phyloP scores from a whole-genome alignment of 1,140 invertebrate species.

The Mylabris phalerata region DNA sequence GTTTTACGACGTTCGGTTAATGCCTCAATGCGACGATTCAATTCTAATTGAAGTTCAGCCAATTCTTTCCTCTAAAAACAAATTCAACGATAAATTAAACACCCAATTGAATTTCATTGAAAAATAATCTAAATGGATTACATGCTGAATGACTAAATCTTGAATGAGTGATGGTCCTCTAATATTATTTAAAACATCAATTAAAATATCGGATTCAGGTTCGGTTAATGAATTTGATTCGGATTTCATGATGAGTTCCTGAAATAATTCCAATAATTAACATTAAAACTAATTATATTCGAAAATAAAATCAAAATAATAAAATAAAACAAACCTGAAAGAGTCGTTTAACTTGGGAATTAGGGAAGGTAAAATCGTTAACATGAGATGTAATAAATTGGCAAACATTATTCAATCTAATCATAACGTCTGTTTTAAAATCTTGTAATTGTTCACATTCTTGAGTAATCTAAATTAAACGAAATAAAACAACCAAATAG shows the following conservation, averaged over 20 bases:
- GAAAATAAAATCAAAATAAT: conserved; percentile 20
- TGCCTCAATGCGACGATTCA: conserved; percentile 52
- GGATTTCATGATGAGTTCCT: conserved; percentile 35
- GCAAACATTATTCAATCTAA: conserved; percentile 47
- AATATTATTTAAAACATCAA: conserved; percentile 36
- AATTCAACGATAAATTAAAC: neutral
- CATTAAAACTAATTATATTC: neutral
- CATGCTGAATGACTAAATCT: conserved; percentile 56
- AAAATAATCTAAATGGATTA: conserved; percentile 39
- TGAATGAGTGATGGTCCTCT: conserved; percentile 52
- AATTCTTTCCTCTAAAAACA: conserved; percentile 48
- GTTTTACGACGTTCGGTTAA: conserved; percentile 55
- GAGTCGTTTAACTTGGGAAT: conserved; percentile 38
- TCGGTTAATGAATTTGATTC: conserved; percentile 29
- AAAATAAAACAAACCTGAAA: conserved; percentile 36
- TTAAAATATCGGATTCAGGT: conserved; percentile 34
- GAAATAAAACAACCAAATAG: conserved; percentile 36
- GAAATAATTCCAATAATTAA: conserved; percentile 17
- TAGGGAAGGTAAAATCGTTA: conserved; percentile 43
- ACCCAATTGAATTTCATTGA: neutral
- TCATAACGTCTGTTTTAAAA: conserved; percentile 46
- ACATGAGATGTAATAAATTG: conserved; percentile 46
- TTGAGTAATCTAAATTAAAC: conserved; percentile 49
- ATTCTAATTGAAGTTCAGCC: conserved; percentile 54
- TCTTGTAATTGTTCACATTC: conserved; percentile 50